Evolutionary conservation across 2,888 invertebrate genomes (phyloP).

Genomic region (Augiades crinisus): DNA sequence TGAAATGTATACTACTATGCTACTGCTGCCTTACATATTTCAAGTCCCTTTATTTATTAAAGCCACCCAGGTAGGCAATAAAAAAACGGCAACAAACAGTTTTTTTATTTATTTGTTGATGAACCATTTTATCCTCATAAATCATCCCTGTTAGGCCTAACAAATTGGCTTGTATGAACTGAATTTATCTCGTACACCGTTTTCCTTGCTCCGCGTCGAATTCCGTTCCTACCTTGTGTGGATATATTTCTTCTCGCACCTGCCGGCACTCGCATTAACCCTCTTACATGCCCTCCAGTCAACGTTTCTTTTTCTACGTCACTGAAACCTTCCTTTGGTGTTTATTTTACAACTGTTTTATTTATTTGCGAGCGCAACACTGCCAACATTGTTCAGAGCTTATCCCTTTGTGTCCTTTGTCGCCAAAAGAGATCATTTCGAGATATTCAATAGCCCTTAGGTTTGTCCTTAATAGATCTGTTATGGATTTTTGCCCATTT

Average conservation of each 20-base stretch:
- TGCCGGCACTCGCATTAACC: conserved; percentile 55
- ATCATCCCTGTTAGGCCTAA: conserved; percentile 27
- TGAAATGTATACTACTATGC: no score
- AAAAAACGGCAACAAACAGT: background rate
- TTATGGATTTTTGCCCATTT: background rate
- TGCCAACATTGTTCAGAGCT: background rate
- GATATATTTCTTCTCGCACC: conserved; percentile 58
- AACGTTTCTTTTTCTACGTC: conserved; percentile 48
- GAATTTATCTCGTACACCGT: conserved; percentile 53
- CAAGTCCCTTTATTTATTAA: no score
- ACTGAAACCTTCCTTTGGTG: background rate
- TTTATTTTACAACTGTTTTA: conserved; percentile 13
- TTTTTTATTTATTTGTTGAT: conserved; percentile 29
- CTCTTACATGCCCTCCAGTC: conserved; percentile 53
- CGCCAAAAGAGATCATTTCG: conserved; percentile 3
- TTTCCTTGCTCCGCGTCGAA: conserved; percentile 33
- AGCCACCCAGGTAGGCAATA: background rate
- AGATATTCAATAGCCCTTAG: background rate
- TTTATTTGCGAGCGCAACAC: background rate
- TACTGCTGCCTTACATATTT: no score
- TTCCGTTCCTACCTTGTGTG: conserved; percentile 27
- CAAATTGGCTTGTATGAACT: conserved; percentile 39
- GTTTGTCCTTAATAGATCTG: background rate
- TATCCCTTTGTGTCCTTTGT: conserved; percentile 6
- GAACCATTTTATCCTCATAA: conserved; percentile 22